Base-by-base conservation (phyloP, 2,113 vertebrate species). In the Centropus unirufus region DNA sequence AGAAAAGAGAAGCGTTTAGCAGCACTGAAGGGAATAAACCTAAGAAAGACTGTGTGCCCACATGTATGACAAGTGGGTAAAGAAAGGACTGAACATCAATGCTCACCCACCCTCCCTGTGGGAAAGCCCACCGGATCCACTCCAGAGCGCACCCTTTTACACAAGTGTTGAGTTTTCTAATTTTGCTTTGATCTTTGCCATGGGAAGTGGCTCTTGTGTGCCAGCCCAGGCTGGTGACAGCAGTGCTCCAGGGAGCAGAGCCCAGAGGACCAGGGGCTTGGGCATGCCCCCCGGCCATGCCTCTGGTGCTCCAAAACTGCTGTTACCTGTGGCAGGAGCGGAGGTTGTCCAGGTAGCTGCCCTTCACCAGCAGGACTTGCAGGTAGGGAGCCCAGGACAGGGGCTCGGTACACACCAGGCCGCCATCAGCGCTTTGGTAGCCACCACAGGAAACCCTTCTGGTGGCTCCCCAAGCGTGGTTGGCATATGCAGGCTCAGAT, bases 221-320 rank as follows among this genome's bases (percentile, higher is more conserved):
- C 64, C 64, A 89, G 63, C 32, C 34, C 16, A 40, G 61, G 51
- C 19, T 0, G 0, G 64, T 64, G 61, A 47, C 67, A 36, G 23
- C 23, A 2, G 1, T 2, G 11, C 11, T 30, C 13, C 52, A 58
- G 9, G 21, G 18, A 72, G 46, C 75, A 72, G n/a, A 6, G 4
- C n/a, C 61, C 46, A 54, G 30, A 86, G 30, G 23, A 14, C 44
- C 0, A 0, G 44, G 12, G 8, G 12, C 6, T 26, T 5, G 5
- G 6, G 19, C 2, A 1, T 51, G 15, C 1, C 17, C 32, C 29
- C 36, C 66, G 51, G 14, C 58, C 30, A 27, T 6, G 4, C 22
- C 55, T 61, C 64, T 61, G 22, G 29, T 0, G 2, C 17, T 52
- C 72, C 19, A 5, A 29, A 90, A 27, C 10, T 59, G 24, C 36